Base-by-base conservation (phyloP, 64 coral and sea anemone genomes). In the Astreopora myriophthalma region DNA sequence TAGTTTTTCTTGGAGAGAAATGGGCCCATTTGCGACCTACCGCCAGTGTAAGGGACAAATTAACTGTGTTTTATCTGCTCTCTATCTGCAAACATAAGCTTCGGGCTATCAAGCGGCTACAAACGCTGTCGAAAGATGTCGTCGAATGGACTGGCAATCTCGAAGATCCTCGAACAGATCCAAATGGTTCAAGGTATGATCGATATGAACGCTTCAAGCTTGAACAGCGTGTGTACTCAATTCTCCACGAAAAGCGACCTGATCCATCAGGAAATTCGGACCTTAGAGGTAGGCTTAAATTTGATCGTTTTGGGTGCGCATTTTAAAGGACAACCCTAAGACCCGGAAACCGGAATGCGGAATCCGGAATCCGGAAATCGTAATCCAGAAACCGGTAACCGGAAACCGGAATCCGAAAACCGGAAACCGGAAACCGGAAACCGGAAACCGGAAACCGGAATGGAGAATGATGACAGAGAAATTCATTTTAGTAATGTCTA, bases 201-300 rank as follows among this genome's bases (percentile, higher is more conserved):
- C 8, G 97, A 99, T 69, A 96, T 96, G 69, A 93, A 72, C 87
- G 97, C 97, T 13, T 90, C 97, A 10, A 99, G 95, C 48, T 91
- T 99, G 24, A 86, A 96, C 62, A 93, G 97, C 67, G 48, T 99
- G 26, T 94, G 97, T 19, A 92, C 90, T 49, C 93, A 99, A 38
- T 95, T 91, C 23, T 77, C 97, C 23, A 96, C 84, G 2, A 92
- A 92, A 55, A 99, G 89, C 28, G 93, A 99, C 82, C 88, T 99
- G 24, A 99, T 99, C 86, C 97, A 99, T 83, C 97, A 99, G 93
- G 97, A 99, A 93, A 99, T 99, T 76, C 87, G 94, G 19, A 95
- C 94, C 24, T 71, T 91, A 20, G 97, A 99, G 97, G 97, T 93
- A 26, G 24, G 20, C 23, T 6, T 64, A 93, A 73, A 83, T 24